Base-by-base conservation (phyloP, 2,797 vertebrate species). In the Oryzias sinensis region DNA sequence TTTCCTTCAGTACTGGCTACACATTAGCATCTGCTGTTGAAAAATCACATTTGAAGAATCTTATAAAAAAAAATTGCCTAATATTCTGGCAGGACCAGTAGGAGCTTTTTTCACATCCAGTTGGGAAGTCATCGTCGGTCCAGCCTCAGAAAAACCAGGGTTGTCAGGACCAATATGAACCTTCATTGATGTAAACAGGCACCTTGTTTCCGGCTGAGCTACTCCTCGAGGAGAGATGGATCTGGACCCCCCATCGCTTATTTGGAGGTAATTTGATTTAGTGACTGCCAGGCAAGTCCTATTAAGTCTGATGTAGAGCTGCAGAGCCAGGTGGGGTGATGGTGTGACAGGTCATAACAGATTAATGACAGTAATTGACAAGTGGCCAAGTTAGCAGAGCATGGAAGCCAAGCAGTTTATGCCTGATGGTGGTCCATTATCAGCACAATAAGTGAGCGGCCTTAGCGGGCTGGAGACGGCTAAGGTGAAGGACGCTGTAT, bases 121-220 rank as follows among this genome's bases (percentile, higher is more conserved):
- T 22, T 81, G 65, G 72, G 54, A 57, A 72, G 63, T 74, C 80
- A 73, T 79, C 76, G 76, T 76, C 57, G 50, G 67, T 61, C 47
- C 59, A 66, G 54, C 57, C 59, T 69, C 74, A 73, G 56, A 81
- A 75, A 75, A 70, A 68, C 67, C 43, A 60, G 60, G 48, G 49
- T 75, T 87, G 84, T 85, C 84, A 78, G 50, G 80, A 74, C 64
- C 79, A 76, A 76, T 86, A 72, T 67, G 66, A 70, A 55, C 47
- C 68, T 69, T 78, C 74, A 85, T 85, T 57, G 63, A 84, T 84
- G 85, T 70, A 78, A 83, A 86, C 67, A 73, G 15, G 56, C 61
- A 51, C 29, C 29, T 29, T 18, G 56, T 72, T 75, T 75, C 68
- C 60, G 65, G 62, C 62, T 46, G 67, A 78, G 71, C 68, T 73